Percentiles rank a stretch among this genome's conserved stretches.
These are phyloP conservation scores for Coremacera marginata DNA, from an alignment of 2,888 invertebrate species.

Conservation along the genomic window DNA sequence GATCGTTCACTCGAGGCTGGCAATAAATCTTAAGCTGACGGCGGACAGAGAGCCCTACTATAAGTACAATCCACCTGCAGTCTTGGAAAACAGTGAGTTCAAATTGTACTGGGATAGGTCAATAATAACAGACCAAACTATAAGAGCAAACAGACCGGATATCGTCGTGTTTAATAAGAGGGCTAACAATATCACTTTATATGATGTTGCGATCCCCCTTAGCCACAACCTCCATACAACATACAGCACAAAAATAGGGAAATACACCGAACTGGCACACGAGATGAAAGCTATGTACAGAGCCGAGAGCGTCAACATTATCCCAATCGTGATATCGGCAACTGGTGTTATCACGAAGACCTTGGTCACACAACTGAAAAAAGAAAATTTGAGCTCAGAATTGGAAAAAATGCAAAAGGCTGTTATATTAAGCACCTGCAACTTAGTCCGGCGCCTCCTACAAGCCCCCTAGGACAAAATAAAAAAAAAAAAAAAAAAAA, in stretches of 20 bases:
- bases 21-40: too few relatives aligned
- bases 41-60: background rate
- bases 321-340: background rate
- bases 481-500: too few relatives aligned
- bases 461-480: too few relatives aligned
- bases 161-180: background rate
- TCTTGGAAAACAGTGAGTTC: background rate
- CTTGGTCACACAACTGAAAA: too few relatives aligned
- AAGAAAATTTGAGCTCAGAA: too few relatives aligned
- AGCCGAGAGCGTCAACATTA: background rate
- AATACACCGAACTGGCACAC: conserved; percentile 17
- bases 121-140: background rate
- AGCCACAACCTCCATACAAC: background rate
- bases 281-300: conserved; percentile 18
- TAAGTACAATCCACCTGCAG: background rate
- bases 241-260: background rate
- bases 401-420: too few relatives aligned
- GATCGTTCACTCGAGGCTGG: too few relatives aligned
- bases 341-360: too few relatives aligned
- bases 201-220: background rate
- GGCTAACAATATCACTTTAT: background rate
- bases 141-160: background rate
- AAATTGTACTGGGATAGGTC: background rate
- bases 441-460: too few relatives aligned
- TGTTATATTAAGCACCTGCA: too few relatives aligned